A percentile compares a stretch with the other conserved stretches of the same genome.
These are phyloP conservation scores for Oeneis ivallda DNA, from an alignment of 2,888 invertebrate genomes.

Conservation along the genomic window DNA sequence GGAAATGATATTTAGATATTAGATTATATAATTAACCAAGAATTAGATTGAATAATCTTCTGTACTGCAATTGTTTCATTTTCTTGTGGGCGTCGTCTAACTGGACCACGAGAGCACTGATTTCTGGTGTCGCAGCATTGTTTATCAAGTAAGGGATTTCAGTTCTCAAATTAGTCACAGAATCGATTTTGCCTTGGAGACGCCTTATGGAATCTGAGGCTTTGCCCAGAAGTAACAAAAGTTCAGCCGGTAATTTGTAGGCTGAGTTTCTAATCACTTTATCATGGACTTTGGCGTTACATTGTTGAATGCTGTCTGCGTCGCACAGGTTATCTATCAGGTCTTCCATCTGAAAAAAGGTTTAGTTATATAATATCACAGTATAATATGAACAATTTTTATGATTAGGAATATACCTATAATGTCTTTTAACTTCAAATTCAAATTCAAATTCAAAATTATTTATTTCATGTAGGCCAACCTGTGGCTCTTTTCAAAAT, in stretches of 20 bases:
- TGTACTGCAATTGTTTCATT: not conserved
- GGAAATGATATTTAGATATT: too few species aligned
- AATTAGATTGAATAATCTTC: not conserved
- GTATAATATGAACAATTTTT: not conserved
- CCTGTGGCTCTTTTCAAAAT: too few species aligned
- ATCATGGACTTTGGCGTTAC: not conserved
- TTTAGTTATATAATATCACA: not conserved
- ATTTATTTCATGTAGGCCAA: too few species aligned
- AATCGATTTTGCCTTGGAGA: not conserved
- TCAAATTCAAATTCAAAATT: too few species aligned
- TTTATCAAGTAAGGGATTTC: constrained; percentile 19
- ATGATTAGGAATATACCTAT: too few species aligned
- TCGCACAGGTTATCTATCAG: constrained; percentile 8
- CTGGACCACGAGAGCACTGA: not conserved
- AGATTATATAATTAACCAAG: too few species aligned
- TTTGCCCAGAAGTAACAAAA: constrained; percentile 11
- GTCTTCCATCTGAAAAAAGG: constrained; percentile 14
- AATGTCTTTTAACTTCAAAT: too few species aligned
- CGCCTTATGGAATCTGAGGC: not conserved
- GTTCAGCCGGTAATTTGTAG: not conserved
- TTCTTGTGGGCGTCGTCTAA: not conserved
- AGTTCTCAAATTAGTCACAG: not conserved
- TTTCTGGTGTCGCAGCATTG: not conserved
- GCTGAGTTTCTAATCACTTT: not conserved
- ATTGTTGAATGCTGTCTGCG: not conserved